Conservation (phyloP, 1,140 invertebrate species). For the Meloidogyne floridensis region DNA sequence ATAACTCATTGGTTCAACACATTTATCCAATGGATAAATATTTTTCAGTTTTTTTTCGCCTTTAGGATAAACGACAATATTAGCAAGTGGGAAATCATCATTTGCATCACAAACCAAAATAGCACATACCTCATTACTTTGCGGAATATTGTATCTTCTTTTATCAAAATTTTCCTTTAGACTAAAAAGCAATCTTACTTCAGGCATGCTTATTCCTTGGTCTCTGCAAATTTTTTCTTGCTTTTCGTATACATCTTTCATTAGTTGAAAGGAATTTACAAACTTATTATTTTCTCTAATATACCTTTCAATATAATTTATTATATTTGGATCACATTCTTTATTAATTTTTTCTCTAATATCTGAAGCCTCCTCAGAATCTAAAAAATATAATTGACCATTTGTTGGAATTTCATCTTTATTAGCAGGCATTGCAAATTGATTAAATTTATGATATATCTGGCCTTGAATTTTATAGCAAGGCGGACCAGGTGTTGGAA, state of each 20-base stretch:
- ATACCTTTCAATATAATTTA: conserved; percentile 28
- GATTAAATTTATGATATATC: conserved; percentile 18
- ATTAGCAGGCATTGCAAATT: conserved; percentile 23
- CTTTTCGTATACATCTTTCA: conserved; percentile 36
- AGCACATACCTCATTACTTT: background rate
- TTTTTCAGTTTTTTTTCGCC: no score
- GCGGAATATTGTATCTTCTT: no score
- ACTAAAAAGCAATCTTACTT: no score
- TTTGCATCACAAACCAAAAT: no score
- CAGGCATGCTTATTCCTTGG: no score
- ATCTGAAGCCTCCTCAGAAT: conserved; percentile 16
- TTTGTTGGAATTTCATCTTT: conserved; percentile 35
- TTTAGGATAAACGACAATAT: no score
- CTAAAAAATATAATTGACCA: conserved; percentile 37
- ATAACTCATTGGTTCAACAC: no score
- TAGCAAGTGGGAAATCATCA: no score
- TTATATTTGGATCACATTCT: conserved; percentile 31
- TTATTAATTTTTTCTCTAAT: conserved; percentile 10
- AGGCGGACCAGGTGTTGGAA: background rate
- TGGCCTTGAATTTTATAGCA: no score
- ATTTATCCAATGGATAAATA: no score
- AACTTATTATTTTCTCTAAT: conserved; percentile 30
- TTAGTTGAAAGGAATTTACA: conserved; percentile 18
- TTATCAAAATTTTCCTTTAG: no score
- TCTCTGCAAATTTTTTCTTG: background rate